A percentile compares a stretch with the other conserved stretches of the same genome.
Conservation (phyloP, 2,797 vertebrate species). For the Mallotus villosus region DNA sequence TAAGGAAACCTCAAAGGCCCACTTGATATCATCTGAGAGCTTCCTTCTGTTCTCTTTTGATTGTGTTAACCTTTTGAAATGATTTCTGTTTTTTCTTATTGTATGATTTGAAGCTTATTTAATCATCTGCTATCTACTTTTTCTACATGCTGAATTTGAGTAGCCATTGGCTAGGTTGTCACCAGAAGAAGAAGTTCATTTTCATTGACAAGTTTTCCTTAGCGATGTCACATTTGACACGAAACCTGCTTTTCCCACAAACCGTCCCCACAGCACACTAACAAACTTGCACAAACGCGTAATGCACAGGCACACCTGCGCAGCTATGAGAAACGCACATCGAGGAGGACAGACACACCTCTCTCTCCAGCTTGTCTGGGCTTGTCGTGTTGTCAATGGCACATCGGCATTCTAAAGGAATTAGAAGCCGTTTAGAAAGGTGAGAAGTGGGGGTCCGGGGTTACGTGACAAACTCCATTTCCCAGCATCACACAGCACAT, state of each 20-base stretch:
- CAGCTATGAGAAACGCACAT: background rate
- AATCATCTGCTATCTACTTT: too few species aligned
- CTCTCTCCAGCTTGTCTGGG: slow-evolving; percentile 41
- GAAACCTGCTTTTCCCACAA: background rate
- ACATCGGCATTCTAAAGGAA: slow-evolving; percentile 50
- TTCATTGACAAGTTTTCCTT: background rate
- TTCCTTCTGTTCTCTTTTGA: background rate
- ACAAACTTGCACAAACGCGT: background rate
- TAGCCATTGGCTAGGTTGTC: background rate
- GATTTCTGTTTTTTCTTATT: too few species aligned
- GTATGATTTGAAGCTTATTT: too few species aligned
- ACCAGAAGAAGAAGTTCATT: background rate
- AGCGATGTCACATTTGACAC: too few species aligned
- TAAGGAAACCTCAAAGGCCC: background rate
- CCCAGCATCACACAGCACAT: slow-evolving; percentile 53
- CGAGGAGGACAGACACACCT: slow-evolving; percentile 15
- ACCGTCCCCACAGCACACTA: background rate
- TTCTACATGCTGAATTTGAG: too few species aligned
- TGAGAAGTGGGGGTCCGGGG: slow-evolving; percentile 1
- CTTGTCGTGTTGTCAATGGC: slow-evolving; percentile 4
- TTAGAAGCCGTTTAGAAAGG: slow-evolving; percentile 31
- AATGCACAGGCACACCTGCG: background rate
- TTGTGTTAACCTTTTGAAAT: too few species aligned
- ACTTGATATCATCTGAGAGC: background rate
- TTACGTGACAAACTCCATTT: slow-evolving; percentile 52